These are phyloP conservation scores for Lycaena phlaeas DNA, from an alignment of 2,888 invertebrate genomes.

Conservation along the genomic window DNA sequence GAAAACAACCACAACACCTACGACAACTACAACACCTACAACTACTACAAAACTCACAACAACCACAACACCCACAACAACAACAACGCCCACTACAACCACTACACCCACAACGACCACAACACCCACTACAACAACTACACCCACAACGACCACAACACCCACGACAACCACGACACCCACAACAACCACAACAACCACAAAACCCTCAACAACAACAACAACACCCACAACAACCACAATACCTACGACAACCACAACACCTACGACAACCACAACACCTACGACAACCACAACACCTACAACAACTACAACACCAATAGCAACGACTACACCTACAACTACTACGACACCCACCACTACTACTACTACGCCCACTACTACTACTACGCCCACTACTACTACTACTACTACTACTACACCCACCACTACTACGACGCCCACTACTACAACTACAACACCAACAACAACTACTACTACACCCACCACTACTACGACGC, in stretches of 20 bases:
- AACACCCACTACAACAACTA: conserved; percentile 16
- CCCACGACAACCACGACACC: conserved; percentile 13
- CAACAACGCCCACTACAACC: conserved; percentile 14
- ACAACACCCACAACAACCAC: conserved; percentile 17
- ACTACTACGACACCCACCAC: conserved; percentile 12
- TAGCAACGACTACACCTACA: conserved; percentile 12
- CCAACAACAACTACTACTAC: conserved; percentile 14
- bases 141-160: conserved; percentile 15
- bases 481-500: not conserved
- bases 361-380: conserved; percentile 14
- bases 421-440: conserved; percentile 10
- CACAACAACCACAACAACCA: conserved; percentile 11
- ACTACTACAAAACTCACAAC: conserved; percentile 16
- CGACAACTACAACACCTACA: conserved; percentile 14
- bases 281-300: conserved; percentile 13
- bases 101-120: conserved; percentile 17
- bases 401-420: conserved; percentile 10
- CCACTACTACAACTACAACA: conserved; percentile 15
- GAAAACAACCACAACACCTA: conserved; percentile 11
- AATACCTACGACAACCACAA: conserved; percentile 16
- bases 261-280: conserved; percentile 15
- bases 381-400: conserved; percentile 11
- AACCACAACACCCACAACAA: conserved; percentile 14
- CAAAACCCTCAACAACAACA: conserved; percentile 16
- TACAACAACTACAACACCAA: conserved; percentile 10